Conservation (phyloP, 2,797 vertebrate species). For the Acipenser ruthenus region DNA sequence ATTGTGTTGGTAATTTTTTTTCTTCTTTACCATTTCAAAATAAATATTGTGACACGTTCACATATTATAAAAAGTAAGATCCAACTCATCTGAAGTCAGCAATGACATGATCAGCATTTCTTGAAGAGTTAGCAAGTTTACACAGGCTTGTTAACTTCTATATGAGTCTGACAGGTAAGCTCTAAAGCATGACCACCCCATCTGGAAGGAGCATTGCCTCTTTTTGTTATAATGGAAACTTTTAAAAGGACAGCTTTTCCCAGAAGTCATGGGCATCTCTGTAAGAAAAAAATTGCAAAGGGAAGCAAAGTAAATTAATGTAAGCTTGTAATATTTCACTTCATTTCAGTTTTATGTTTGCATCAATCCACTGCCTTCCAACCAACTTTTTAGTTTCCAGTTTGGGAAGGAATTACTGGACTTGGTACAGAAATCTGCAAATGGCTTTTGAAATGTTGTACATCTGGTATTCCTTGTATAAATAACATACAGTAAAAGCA, state of each 20-base stretch:
- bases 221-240: background rate
- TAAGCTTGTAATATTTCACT: background rate
- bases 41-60: too few relatives aligned
- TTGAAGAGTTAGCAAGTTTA: background rate
- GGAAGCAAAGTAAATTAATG: background rate
- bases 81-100: background rate
- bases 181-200: slow-evolving; percentile 7
- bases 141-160: background rate
- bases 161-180: background rate
- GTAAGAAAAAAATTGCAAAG: background rate
- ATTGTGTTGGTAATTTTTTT: too few relatives aligned
- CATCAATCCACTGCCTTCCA: background rate
- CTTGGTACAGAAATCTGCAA: too few relatives aligned
- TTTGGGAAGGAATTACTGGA: background rate
- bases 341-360: background rate
- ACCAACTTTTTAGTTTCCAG: background rate
- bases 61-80: too few relatives aligned
- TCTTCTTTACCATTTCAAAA: too few relatives aligned
- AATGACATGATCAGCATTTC: too few relatives aligned
- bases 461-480: too few relatives aligned
- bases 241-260: background rate
- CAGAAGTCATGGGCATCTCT: background rate
- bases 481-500: too few relatives aligned
- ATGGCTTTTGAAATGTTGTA: too few relatives aligned
- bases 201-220: background rate